Evolutionary conservation across 2,113 vertebrate species (phyloP), one percentile per base, ranked within the genome.

Genomic region (Oryzias javanicus): DNA sequence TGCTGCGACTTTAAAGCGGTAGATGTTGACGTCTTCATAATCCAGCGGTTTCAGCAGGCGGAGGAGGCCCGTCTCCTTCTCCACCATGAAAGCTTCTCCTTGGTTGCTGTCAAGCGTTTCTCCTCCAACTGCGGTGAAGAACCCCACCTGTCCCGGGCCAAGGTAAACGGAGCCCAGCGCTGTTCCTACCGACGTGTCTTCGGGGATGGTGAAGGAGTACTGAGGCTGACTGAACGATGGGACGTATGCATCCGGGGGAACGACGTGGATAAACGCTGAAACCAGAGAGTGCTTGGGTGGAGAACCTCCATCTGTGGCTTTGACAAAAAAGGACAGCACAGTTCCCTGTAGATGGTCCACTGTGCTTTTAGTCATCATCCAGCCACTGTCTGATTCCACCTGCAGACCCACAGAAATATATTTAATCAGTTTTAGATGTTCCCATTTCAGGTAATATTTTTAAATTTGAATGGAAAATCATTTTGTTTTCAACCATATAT

Each of bases 321-420:
- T 98, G 63, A 98, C 96, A 54, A 96, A 99, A 85, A 98, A 99
- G 1, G 97, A 98, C 44, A 96, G 86, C 56, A 98, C 92, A 0
- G 95, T 95, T 53, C 94, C 95, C 89, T 92, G 93, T 42, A 95
- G 88, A 55, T 97, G 95, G 64, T 90, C 92, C 78, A 99, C 93
- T 19, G 82, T 93, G 74, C 95, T 95, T 72, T 98, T 98, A 7
- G 97, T 98, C 74, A 97, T 94, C 94, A 99, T 98, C 96, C 96
- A 98, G 15, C 97, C 97, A 47, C 94, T 98, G 89, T 99, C 97
- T 4, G 94, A 90, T 76, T 98, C 97, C 50, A 90, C 89, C 89
- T 90, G 74, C 6, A 6, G 12, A 64, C 10, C 35, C 40, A 1
- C 8, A 66, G 49, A 45, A 42, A 48, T 20, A 55, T n/a, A 5